A percentile compares a stretch with the other conserved stretches of the same genome.
Conservation (phyloP, 2,113 vertebrate species). For the Trichomycterus rosablanca region DNA sequence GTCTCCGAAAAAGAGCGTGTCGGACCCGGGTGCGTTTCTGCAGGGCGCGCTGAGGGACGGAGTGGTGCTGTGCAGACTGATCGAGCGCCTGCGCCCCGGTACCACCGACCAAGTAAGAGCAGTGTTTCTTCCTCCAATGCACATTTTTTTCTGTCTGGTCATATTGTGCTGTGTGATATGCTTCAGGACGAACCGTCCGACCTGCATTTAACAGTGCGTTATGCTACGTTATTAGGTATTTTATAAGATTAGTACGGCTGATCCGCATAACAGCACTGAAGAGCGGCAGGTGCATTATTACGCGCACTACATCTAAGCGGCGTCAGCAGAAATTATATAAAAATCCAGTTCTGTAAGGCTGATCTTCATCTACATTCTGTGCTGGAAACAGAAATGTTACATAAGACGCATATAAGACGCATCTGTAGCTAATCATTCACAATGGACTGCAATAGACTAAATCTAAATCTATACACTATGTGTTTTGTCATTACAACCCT, state of each 20-base stretch:
- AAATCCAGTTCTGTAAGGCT: too few relatives aligned
- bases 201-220: rapidly evolving
- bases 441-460: too few relatives aligned
- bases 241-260: neutral
- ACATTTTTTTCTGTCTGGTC: neutral
- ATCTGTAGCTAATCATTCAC: too few relatives aligned
- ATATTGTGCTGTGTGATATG: neutral
- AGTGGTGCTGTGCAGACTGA: constrained; percentile 85
- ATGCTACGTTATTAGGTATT: neutral
- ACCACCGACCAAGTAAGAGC: constrained; percentile 80
- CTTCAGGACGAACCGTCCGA: too few relatives aligned
- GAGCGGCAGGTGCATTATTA: neutral
- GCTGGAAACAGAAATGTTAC: too few relatives aligned
- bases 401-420: too few relatives aligned
- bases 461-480: too few relatives aligned
- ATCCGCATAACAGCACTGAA: too few relatives aligned
- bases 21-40: constrained; percentile 88
- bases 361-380: too few relatives aligned
- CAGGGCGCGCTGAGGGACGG: constrained; percentile 87
- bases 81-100: constrained; percentile 90
- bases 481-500: too few relatives aligned
- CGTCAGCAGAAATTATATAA: too few relatives aligned
- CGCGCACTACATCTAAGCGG: too few relatives aligned
- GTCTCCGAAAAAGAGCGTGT: constrained; percentile 91
- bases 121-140: neutral